Conservation (phyloP, 2,888 invertebrate genomes). For the Temnothorax unifasciatus region DNA sequence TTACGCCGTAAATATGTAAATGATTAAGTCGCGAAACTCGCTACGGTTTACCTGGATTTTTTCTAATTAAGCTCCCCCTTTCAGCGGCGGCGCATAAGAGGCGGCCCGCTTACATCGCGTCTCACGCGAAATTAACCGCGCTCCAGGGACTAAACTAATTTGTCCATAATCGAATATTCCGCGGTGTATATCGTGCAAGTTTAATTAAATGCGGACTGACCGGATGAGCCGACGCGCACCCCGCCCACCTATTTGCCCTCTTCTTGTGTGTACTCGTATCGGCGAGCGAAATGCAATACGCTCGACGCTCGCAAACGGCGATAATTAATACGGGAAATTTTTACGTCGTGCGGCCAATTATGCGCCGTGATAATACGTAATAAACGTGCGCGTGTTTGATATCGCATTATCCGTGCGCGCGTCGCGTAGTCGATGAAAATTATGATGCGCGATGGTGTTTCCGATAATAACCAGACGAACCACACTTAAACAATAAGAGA, state of each 20-base stretch:
- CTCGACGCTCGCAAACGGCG: constrained; percentile 65
- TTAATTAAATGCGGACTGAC: constrained; percentile 79
- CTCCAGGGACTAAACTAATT: constrained; percentile 77
- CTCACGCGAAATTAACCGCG: constrained; percentile 78
- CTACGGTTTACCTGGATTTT: constrained; percentile 43
- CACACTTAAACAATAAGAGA: constrained; percentile 10
- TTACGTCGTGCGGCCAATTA: constrained; percentile 60
- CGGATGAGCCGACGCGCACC: constrained; percentile 66
- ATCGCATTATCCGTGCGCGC: constrained; percentile 59
- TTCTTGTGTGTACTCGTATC: constrained; percentile 41
- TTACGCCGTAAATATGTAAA: constrained; percentile 53
- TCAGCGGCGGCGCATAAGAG: constrained; percentile 51
- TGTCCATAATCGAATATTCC: constrained; percentile 79
- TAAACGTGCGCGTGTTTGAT: constrained; percentile 53
- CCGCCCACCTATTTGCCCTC: constrained; percentile 61
- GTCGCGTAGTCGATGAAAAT: constrained; percentile 37
- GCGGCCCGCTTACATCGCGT: constrained; percentile 68
- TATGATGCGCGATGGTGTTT: constrained; percentile 22
- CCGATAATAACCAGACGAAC: constrained; percentile 19
- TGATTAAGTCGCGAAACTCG: constrained; percentile 56
- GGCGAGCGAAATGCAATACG: constrained; percentile 62
- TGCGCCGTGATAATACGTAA: constrained; percentile 52
- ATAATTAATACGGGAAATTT: constrained; percentile 71
- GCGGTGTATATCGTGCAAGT: constrained; percentile 77
- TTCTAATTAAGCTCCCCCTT: constrained; percentile 50